These are phyloP conservation scores for Pseudococcus viburni DNA, from an alignment of 2,888 invertebrate species.

Conservation along the genomic window DNA sequence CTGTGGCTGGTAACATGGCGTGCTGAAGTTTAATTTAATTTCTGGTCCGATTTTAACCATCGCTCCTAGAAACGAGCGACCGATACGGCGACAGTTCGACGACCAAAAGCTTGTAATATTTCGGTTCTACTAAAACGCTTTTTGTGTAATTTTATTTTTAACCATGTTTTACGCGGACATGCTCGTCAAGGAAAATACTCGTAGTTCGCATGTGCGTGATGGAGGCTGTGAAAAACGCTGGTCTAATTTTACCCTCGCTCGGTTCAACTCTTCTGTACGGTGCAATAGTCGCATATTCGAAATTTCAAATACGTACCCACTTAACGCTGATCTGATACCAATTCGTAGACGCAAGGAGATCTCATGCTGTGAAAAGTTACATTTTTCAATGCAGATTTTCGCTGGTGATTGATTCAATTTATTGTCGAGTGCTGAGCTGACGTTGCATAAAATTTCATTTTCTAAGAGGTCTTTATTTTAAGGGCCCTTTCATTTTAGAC, in stretches of 20 bases:
- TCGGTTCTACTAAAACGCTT: slow-evolving; percentile 2
- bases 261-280: background rate
- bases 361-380: too few species aligned
- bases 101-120: background rate
- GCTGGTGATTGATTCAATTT: too few species aligned
- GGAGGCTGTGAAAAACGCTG: background rate
- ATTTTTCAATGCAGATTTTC: too few species aligned
- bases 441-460: too few species aligned
- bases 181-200: slow-evolving; percentile 7
- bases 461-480: too few species aligned
- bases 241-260: slow-evolving; percentile 11
- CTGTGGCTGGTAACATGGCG: background rate
- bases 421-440: too few species aligned
- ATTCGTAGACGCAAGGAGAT: too few species aligned
- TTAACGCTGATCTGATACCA: background rate
- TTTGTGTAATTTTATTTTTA: slow-evolving; percentile 32
- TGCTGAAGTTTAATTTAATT: background rate
- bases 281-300: background rate
- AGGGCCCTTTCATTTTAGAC: too few species aligned
- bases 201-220: slow-evolving; percentile 26
- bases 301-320: background rate
- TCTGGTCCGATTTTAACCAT: background rate
- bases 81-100: background rate
- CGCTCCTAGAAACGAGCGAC: background rate
- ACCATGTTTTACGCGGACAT: background rate